Evolutionary conservation across 2,888 invertebrate genomes (phyloP).

Genomic region (Diachrysia chrysitis): DNA sequence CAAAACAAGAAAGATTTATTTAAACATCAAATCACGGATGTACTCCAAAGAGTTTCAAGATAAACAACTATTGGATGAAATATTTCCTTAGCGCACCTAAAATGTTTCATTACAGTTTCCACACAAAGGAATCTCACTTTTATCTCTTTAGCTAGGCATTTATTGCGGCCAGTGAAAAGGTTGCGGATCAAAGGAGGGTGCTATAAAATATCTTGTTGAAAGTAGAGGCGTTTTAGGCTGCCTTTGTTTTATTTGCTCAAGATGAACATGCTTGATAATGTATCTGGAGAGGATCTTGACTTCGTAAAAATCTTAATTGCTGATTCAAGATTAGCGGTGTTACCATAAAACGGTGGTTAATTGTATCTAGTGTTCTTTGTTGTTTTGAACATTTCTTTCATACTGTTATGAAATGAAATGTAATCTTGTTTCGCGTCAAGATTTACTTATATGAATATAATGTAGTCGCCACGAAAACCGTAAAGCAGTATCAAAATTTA

Average conservation of each 20-base stretch:
- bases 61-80: constrained; percentile 68
- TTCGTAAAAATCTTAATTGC: constrained; percentile 29
- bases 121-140: constrained; percentile 82
- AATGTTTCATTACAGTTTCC: constrained; percentile 83
- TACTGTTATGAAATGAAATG: too few relatives aligned
- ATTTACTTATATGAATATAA: too few relatives aligned
- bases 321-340: constrained; percentile 15
- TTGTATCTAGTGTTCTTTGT: background rate
- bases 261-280: constrained; percentile 30
- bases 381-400: background rate
- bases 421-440: too few relatives aligned
- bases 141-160: constrained; percentile 81
- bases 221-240: constrained; percentile 56
- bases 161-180: constrained; percentile 83
- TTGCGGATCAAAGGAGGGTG: constrained; percentile 74
- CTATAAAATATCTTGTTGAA: constrained; percentile 71
- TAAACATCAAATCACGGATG: constrained; percentile 29
- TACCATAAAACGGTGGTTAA: background rate
- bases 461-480: too few relatives aligned
- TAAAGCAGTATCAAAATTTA: too few relatives aligned
- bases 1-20: constrained; percentile 36
- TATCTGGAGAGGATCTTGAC: constrained; percentile 37
- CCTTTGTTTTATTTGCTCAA: constrained; percentile 56
- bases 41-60: constrained; percentile 58
- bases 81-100: constrained; percentile 74